A percentile compares a stretch with the other conserved stretches of the same genome.
phyloP scores from a whole-genome alignment of 2,113 vertebrate genomes.

The Cichladusa arquata region DNA sequence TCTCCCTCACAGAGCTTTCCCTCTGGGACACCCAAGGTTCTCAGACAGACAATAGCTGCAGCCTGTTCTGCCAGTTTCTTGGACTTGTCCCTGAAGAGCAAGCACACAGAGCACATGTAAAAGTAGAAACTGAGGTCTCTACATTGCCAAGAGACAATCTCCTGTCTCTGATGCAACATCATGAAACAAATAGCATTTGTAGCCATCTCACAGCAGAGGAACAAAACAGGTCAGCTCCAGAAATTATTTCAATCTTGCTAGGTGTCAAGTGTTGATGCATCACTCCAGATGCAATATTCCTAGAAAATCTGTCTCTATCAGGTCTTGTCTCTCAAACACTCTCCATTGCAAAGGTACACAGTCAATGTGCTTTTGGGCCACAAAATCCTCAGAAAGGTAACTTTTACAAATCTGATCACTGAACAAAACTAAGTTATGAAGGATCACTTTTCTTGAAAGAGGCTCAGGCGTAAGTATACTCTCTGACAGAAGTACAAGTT shows the following conservation, averaged over 20 bases:
- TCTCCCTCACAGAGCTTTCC: conserved; percentile 81
- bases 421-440: not conserved
- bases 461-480: not conserved
- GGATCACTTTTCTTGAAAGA: not conserved
- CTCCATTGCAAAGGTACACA: not conserved
- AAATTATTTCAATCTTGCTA: not conserved
- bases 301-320: not conserved
- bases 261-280: not conserved
- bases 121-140: not conserved
- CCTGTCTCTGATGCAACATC: not conserved
- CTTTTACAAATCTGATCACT: not conserved
- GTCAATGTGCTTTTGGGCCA: not conserved
- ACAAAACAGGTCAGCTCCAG: not conserved
- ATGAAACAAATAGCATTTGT: not conserved
- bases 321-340: not conserved
- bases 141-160: not conserved
- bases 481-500: not conserved
- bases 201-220: not conserved
- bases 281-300: not conserved
- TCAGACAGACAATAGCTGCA: conserved; percentile 89
- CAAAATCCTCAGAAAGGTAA: not conserved
- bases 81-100: conserved; percentile 89
- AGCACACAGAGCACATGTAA: conserved; percentile 17
- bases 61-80: conserved; percentile 96
- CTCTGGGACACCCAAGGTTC: conserved; percentile 83